Evolutionary conservation across 2,113 vertebrate genomes (phyloP), one percentile per base, ranked within the genome.

Genomic region (Cichladusa arquata): DNA sequence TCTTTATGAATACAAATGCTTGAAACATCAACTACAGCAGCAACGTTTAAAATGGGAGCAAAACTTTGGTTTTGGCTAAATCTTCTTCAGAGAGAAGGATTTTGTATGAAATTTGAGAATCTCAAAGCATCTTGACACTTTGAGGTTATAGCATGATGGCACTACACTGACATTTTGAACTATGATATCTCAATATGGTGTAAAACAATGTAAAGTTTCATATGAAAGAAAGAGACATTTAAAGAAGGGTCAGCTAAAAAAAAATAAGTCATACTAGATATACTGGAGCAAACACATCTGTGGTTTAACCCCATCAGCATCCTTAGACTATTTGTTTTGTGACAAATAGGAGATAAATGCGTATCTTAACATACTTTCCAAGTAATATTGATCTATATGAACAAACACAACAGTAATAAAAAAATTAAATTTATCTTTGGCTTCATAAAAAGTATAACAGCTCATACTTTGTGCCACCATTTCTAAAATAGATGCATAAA

Each of bases 1-100:
- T 86, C 62, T 88, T 89, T 83, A 71, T 57, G 56, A 94, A 88
- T 62, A 91, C 17, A 90, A 92, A 92, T 78, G 36, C 61, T 91
- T 81, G 28, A 92, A 81, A 11, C 26, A 87, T 77, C 67, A 66
- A 38, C n/a, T 74, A 33, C n/a, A 61, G 34, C 19, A 82, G n/a
- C 0, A 10, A 60, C 8, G 22, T 28, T 86, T 58, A 72, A 93
- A 93, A 67, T 11, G 10, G 77, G 50, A 76, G 33, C 40, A 80
- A 85, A 95, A 86, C 40, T 94, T 89, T 45, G 18, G 5, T 74
- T 84, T 93, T 86, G 93, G 60, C 31, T 61, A 47, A 78, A 74
- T 34, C 24, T 87, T n/a, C 72, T 88, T 83, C 65, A 88, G 31
- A 73, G 22, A 79, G 73, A 66, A 84, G 18, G 9, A 8, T 12